phyloP scores from a whole-genome alignment of 1,140 invertebrate species.

The Andricus grossulariae region DNA sequence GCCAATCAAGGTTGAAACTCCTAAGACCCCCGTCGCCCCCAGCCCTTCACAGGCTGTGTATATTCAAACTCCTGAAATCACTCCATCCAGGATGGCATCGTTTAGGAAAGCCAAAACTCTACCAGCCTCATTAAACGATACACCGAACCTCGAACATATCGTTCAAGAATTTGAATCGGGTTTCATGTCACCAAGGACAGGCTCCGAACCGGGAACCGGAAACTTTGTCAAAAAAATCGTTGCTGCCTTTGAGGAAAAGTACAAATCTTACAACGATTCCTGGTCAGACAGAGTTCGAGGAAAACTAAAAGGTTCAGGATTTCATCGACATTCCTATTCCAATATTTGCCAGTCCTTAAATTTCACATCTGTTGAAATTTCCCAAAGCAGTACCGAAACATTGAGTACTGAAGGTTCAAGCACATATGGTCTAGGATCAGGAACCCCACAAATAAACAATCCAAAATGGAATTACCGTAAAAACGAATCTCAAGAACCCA shows the following conservation, averaged over 20 bases:
- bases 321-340: slow-evolving; percentile 6
- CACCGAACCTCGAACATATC: slow-evolving; percentile 46
- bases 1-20: slow-evolving; percentile 5
- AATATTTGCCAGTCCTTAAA: slow-evolving; percentile 1
- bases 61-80: neutral
- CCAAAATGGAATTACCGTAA: neutral
- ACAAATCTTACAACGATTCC: slow-evolving; percentile 17
- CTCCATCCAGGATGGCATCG: neutral
- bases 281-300: neutral
- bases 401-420: neutral
- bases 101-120: slow-evolving; percentile 10
- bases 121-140: neutral
- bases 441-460: neutral
- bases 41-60: neutral
- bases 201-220: neutral
- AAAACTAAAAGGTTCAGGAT: neutral
- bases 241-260: slow-evolving; percentile 56
- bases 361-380: neutral
- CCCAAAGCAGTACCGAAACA: neutral
- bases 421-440: no score
- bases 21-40: neutral
- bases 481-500: neutral
- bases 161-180: slow-evolving; percentile 54
- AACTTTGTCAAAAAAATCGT: slow-evolving; percentile 63
- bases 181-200: slow-evolving; percentile 44